phyloP scores from a whole-genome alignment of 2,888 invertebrate species.

The Sycophila texana region DNA sequence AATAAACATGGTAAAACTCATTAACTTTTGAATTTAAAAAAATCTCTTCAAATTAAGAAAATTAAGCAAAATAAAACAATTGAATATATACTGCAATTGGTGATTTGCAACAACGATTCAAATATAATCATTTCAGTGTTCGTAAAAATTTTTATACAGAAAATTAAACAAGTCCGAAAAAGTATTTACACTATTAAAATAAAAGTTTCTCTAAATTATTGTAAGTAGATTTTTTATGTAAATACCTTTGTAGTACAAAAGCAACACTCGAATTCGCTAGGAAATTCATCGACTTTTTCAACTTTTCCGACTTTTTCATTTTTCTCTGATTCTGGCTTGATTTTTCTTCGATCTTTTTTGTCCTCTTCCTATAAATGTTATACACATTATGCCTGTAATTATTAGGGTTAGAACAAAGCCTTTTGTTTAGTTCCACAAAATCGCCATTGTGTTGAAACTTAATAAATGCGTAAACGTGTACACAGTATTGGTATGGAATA shows the following conservation, averaged over 20 bases:
- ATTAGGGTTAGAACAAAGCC: conserved; percentile 57
- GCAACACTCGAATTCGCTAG: conserved; percentile 97
- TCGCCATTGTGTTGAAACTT: conserved; percentile 17
- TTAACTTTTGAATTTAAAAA: conserved; percentile 26
- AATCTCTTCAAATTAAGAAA: conserved; percentile 18
- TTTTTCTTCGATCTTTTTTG: conserved; percentile 78
- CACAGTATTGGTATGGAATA: neutral
- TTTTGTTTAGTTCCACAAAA: conserved; percentile 33
- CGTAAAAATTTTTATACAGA: conserved; percentile 15
- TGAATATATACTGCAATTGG: conserved; percentile 32
- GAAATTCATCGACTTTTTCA: conserved; percentile 91
- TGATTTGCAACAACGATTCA: conserved; percentile 37
- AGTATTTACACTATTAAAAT: conserved; percentile 53
- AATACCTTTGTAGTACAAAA: conserved; percentile 96
- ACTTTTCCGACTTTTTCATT: conserved; percentile 82
- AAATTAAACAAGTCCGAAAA: conserved; percentile 19
- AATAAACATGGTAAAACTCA: conserved; percentile 8
- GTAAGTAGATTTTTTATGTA: conserved; percentile 58
- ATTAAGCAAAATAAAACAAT: conserved; percentile 36
- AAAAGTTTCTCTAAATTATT: conserved; percentile 32
- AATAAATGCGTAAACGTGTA: too few relatives aligned
- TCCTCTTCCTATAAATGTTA: conserved; percentile 77
- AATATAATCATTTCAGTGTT: conserved; percentile 35
- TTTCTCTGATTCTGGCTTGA: conserved; percentile 74
- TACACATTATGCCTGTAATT: conserved; percentile 63